A percentile compares a stretch with the other conserved stretches of the same genome.
These are phyloP conservation scores for Microcebus lehilahytsara DNA, from an alignment of 2,113 vertebrate species.

Conservation along the genomic window DNA sequence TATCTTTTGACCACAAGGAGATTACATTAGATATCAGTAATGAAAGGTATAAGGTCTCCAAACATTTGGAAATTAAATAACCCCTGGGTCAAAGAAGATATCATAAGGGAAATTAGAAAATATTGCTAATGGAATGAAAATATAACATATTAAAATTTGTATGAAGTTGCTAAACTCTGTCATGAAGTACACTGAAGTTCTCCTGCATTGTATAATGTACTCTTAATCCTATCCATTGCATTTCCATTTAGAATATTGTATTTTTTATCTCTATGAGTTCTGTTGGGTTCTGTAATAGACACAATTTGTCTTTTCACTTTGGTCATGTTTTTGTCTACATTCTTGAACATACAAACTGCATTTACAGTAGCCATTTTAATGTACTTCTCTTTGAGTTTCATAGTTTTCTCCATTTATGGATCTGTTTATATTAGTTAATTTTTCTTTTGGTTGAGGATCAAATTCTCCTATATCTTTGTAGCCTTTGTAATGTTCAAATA, in stretches of 20 bases:
- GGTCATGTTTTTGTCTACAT: neutral
- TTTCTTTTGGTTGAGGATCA: neutral
- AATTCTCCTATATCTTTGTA: neutral
- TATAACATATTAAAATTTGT: neutral
- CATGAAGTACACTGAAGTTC: neutral
- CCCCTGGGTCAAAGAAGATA: neutral
- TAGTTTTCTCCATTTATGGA: neutral
- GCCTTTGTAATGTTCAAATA: neutral
- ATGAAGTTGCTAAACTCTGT: neutral
- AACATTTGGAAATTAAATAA: neutral
- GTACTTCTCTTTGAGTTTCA: neutral
- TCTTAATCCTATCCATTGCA: neutral
- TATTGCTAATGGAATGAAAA: neutral
- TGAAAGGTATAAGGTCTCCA: neutral
- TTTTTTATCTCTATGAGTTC: neutral
- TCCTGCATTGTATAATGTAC: neutral
- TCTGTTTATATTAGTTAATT: neutral
- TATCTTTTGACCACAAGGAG: neutral
- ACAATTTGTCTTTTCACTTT: neutral
- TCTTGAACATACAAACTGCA: neutral
- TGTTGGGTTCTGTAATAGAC: neutral
- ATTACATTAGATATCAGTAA: neutral
- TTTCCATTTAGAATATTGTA: neutral
- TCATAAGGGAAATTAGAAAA: neutral
- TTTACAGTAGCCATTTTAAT: too few species aligned